Evolutionary conservation across 1,140 invertebrate genomes (phyloP), one percentile per base, ranked within the genome.

Genomic region (Philaenus spumarius): DNA sequence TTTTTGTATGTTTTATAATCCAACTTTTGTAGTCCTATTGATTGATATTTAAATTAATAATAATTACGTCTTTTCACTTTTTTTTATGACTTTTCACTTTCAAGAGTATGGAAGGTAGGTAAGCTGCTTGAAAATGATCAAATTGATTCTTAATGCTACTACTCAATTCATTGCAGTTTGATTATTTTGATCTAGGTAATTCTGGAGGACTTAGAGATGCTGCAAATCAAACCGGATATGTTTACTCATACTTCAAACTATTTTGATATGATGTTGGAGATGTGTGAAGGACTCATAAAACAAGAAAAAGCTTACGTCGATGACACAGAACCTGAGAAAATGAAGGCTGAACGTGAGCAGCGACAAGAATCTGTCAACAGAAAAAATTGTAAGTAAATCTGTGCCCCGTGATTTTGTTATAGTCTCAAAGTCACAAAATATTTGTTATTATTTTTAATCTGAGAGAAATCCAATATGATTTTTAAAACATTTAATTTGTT

Each of bases 181-280:
- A n/a, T n/a, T n/a, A n/a, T n/a, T n/a, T n/a, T n/a, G n/a, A n/a
- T n/a, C n/a, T 64, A 84, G 78, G 94, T 98, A 0, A 99, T 99
- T 66, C 74, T 98, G 19, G 89, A 97, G 74, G 97, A 99, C 77
- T 78, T 99, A 11, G 80, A 86, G 66, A 80, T 97, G 78, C 72
- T 99, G 42, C 80, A 97, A 68, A 87, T 99, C 47, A 90, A 94
- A 64, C 93, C 93, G 2, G 92, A 99, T 74, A 71, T 81, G 24
- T 97, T 97, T 72, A 93, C 94, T 1, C 91, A 96, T 73, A 97
- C 97, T 1, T 99, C 97, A 0, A 89, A 98, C 74, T 89, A 98
- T 74, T 99, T 99, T 75, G 95, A 98, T 64, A 69, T 87, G 14
- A 89, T 99, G 81, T 65, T 96, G 9, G 73, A 84, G 12, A 87